Evolutionary conservation across 2,888 invertebrate species (phyloP).

Genomic region (Lithophane semibrunnea): DNA sequence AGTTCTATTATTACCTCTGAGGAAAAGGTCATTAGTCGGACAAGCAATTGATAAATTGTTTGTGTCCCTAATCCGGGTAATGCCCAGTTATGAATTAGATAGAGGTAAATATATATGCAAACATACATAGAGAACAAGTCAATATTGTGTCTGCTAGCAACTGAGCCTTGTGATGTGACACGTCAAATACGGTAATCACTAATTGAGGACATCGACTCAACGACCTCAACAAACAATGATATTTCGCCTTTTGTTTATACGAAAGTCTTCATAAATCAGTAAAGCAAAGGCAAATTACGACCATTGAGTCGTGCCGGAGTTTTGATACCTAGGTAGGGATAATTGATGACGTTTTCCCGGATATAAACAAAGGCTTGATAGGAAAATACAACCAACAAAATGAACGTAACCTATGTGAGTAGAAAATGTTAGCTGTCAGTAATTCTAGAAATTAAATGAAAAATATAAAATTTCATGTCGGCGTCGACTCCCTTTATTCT

Average conservation of each 20-base stretch:
- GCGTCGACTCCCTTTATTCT: background rate
- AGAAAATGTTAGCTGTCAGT: background rate
- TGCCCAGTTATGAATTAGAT: background rate
- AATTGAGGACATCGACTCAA: slow-evolving; percentile 26
- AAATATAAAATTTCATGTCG: background rate
- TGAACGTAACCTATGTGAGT: background rate
- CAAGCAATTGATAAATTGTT: background rate
- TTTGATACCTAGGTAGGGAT: background rate
- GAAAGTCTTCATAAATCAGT: background rate
- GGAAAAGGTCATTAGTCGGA: background rate
- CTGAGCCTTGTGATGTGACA: slow-evolving; percentile 4
- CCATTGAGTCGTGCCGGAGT: background rate
- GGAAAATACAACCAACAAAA: background rate
- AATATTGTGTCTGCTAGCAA: slow-evolving; percentile 31
- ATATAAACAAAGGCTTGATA: background rate
- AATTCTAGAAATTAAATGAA: background rate
- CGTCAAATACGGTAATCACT: slow-evolving; percentile 27
- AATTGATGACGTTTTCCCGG: background rate
- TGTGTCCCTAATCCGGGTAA: background rate
- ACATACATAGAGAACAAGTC: slow-evolving; percentile 8
- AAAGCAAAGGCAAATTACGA: background rate
- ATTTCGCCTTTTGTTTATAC: slow-evolving; percentile 23
- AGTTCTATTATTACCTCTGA: background rate
- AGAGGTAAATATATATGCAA: background rate
- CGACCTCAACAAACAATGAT: slow-evolving; percentile 37